phyloP scores from a whole-genome alignment of 2,113 vertebrate genomes.

The Pteropus alecto region DNA sequence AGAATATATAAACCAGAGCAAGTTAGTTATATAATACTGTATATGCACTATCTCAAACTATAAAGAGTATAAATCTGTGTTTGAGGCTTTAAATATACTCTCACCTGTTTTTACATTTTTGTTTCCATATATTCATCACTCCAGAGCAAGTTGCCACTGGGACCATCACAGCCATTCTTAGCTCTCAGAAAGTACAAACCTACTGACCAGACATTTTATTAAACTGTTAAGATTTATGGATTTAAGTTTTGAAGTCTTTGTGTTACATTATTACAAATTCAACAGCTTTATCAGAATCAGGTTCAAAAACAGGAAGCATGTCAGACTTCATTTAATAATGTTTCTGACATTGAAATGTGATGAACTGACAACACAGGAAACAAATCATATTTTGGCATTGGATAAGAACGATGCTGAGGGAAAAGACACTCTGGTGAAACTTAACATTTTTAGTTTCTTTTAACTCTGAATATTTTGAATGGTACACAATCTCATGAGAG shows the following conservation, averaged over 20 bases:
- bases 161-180: not conserved
- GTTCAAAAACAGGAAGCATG: not conserved
- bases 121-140: not conserved
- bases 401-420: not conserved
- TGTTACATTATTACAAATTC: not conserved
- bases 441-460: not conserved
- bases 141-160: not conserved
- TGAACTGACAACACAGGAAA: conserved; percentile 53
- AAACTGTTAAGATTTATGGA: not conserved
- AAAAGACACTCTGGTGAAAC: not conserved
- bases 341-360: conserved; percentile 40
- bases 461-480: not conserved
- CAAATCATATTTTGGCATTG: not conserved
- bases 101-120: not conserved
- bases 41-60: not conserved
- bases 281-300: conserved; percentile 15
- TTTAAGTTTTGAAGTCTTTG: not conserved
- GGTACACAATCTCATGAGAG: not conserved
- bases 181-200: not conserved
- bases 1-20: not conserved
- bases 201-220: not conserved
- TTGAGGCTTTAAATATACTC: not conserved
- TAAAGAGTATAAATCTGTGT: not conserved
- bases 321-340: conserved; percentile 10
- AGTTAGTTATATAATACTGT: not conserved